These are phyloP conservation scores for Salvelinus namaycush DNA, from an alignment of 2,113 vertebrate genomes.

Conservation along the genomic window DNA sequence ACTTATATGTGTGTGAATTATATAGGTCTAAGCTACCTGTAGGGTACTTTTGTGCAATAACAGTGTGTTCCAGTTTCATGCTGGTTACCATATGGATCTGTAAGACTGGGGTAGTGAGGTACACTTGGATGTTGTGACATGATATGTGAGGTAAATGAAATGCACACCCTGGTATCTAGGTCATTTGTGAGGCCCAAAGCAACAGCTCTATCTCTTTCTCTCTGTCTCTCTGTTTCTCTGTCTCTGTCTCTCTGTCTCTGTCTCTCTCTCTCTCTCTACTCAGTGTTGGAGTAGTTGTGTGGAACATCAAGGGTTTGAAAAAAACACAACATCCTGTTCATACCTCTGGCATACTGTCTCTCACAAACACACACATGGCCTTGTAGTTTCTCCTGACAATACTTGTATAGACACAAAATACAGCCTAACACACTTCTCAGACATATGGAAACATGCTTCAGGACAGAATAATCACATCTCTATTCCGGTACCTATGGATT, in stretches of 20 bases:
- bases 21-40: neutral
- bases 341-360: constrained; percentile 23
- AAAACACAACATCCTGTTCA: constrained; percentile 64
- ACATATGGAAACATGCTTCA: too few species aligned
- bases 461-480: too few species aligned
- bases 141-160: constrained; percentile 62
- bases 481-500: too few species aligned
- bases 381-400: neutral
- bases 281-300: constrained; percentile 55
- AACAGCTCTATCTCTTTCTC: constrained; percentile 45
- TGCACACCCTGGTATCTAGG: constrained; percentile 68
- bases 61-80: neutral
- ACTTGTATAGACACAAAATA: too few species aligned
- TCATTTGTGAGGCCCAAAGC: constrained; percentile 73
- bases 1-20: too few species aligned
- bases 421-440: too few species aligned
- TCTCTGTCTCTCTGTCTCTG: neutral
- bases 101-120: constrained; percentile 21
- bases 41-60: neutral
- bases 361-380: neutral
- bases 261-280: neutral
- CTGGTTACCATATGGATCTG: neutral
- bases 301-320: constrained; percentile 73
- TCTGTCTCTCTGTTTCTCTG: neutral
- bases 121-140: constrained; percentile 58